phyloP scores from a whole-genome alignment of 23 tunicate species.

The Styela clava region DNA sequence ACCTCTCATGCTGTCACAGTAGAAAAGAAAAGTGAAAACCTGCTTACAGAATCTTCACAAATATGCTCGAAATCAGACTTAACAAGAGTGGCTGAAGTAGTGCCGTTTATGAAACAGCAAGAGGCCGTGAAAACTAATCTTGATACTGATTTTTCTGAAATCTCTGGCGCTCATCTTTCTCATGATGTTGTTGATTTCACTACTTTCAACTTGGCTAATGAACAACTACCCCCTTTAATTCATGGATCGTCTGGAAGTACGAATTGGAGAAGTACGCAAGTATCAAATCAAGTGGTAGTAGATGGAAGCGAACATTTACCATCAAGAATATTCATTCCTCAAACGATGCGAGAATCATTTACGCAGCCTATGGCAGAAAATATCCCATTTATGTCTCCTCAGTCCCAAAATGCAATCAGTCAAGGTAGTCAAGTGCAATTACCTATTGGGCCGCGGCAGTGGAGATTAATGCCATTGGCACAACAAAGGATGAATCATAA shows the following conservation, averaged over 20 bases:
- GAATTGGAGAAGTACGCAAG: background rate
- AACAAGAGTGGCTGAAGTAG: slow-evolving; percentile 12
- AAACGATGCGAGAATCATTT: background rate
- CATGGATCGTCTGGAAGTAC: background rate
- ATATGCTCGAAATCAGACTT: background rate
- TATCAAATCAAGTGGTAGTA: background rate
- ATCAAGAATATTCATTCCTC: background rate
- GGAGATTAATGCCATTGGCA: background rate
- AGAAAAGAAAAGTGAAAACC: background rate
- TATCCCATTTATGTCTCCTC: background rate
- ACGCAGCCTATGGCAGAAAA: background rate
- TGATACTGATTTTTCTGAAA: background rate
- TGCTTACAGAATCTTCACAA: background rate
- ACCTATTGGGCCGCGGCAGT: background rate
- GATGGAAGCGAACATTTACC: background rate
- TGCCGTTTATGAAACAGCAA: background rate
- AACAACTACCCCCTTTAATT: background rate
- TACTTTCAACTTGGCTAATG: background rate
- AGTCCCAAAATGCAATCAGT: background rate
- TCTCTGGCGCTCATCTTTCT: background rate
- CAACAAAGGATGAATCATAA: background rate
- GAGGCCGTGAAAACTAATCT: background rate
- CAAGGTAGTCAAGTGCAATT: background rate
- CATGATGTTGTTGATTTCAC: background rate
- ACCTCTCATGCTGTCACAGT: background rate